Conservation (phyloP, 2,797 vertebrate species). For the Helicolenus hilgendorfi region DNA sequence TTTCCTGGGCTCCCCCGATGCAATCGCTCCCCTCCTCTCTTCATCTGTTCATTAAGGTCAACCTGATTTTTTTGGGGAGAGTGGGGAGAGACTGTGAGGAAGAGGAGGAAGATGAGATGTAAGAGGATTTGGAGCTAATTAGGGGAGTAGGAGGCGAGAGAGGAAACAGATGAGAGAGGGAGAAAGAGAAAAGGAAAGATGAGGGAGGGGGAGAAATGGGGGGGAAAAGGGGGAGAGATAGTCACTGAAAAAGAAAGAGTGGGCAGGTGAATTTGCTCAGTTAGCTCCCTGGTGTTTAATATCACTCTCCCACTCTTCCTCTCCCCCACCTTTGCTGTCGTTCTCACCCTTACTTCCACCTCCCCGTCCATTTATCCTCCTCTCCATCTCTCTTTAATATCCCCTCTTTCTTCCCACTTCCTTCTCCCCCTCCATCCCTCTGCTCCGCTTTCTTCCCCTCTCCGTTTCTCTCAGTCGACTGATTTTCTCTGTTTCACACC, state of each 20-base stretch:
- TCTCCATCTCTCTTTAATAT: constrained; percentile 66
- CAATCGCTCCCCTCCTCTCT: constrained; percentile 72
- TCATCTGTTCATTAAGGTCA: constrained; percentile 90
- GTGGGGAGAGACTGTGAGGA: constrained; percentile 54
- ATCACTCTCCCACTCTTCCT: constrained; percentile 82
- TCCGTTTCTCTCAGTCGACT: constrained; percentile 57
- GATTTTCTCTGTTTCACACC: constrained; percentile 85
- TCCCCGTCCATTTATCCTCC: constrained; percentile 64
- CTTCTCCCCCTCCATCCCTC: constrained; percentile 42
- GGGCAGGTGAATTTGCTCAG: constrained; percentile 86
- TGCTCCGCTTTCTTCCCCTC: constrained; percentile 46
- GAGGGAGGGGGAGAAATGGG: constrained; percentile 5
- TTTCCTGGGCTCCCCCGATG: constrained; percentile 76
- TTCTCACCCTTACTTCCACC: constrained; percentile 52
- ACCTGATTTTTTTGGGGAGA: constrained; percentile 70
- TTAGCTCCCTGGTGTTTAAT: constrained; percentile 89
- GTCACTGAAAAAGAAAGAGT: constrained; percentile 63
- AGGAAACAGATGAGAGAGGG: constrained; percentile 66
- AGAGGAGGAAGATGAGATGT: constrained; percentile 75
- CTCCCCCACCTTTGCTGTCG: constrained; percentile 34
- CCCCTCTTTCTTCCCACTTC: constrained; percentile 49
- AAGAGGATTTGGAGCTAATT: constrained; percentile 87
- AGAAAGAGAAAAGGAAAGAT: constrained; percentile 21
- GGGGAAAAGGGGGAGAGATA: constrained; percentile 19
- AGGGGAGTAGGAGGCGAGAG: constrained; percentile 75